phyloP scores from a whole-genome alignment of 2,797 vertebrate genomes.

The Bufotes viridis region DNA sequence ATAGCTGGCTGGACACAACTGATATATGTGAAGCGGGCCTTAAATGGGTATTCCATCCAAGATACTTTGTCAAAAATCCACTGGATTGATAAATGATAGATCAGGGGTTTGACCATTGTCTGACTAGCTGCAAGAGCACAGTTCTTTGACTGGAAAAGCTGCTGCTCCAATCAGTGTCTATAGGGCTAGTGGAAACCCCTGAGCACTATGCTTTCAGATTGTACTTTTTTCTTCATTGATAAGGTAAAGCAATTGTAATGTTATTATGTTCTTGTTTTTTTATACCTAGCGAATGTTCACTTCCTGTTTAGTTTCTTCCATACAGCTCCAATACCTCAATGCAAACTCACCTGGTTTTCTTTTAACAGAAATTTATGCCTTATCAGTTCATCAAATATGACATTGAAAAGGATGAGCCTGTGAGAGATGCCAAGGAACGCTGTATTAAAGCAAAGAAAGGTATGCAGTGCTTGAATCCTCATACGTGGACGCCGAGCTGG shows the following conservation, averaged over 20 bases:
- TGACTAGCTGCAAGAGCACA: too few species aligned
- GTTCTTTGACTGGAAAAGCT: too few species aligned
- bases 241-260: too few species aligned
- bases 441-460: conserved; percentile 83
- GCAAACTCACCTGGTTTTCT: not conserved
- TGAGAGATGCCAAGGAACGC: conserved; percentile 81
- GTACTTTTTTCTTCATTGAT: too few species aligned
- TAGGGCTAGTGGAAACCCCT: too few species aligned
- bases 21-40: too few species aligned
- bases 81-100: not conserved
- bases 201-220: too few species aligned
- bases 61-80: not conserved
- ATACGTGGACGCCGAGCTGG: not conserved
- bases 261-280: not conserved
- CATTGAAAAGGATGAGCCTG: conserved; percentile 83
- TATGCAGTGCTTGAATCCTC: conserved; percentile 63
- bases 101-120: too few species aligned
- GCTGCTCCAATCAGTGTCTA: too few species aligned
- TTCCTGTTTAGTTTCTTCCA: not conserved
- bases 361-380: conserved; percentile 70
- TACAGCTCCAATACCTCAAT: not conserved
- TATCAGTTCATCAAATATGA: conserved; percentile 86
- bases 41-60: not conserved
- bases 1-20: too few species aligned
- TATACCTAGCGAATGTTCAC: not conserved